These are phyloP conservation scores for Xenotilapia flavipinnis DNA, from an alignment of 2,113 vertebrate genomes.

Conservation along the genomic window DNA sequence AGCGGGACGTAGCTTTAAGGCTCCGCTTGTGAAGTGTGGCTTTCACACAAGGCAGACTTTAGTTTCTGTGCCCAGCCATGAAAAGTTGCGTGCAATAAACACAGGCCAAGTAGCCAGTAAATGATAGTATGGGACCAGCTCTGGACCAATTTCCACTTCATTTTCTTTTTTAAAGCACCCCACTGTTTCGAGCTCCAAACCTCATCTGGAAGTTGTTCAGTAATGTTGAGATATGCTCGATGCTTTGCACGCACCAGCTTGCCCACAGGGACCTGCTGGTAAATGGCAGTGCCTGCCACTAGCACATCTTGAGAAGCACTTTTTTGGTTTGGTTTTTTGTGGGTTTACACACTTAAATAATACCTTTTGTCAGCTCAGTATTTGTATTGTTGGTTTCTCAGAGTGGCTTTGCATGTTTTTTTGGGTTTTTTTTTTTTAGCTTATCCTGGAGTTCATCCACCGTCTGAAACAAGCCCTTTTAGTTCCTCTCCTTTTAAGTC, in stretches of 20 bases:
- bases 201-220: background rate
- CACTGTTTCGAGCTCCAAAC: background rate
- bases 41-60: background rate
- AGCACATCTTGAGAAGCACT: background rate
- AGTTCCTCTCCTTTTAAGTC: background rate
- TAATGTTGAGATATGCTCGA: background rate
- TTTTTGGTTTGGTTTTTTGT: background rate
- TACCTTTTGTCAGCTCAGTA: background rate
- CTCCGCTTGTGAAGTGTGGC: background rate
- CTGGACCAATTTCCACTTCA: background rate
- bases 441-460: background rate
- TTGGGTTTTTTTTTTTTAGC: fast-evolving
- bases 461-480: background rate
- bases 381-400: background rate
- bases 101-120: background rate
- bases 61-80: background rate
- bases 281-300: background rate
- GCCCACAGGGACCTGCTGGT: background rate
- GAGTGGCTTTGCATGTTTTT: background rate
- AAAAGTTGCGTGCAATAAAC: background rate
- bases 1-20: background rate
- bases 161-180: background rate
- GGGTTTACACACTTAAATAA: background rate
- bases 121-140: background rate
- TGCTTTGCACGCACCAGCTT: background rate